Evolutionary conservation across 1,140 invertebrate species (phyloP).

Genomic region (Leptinotarsa undecemlineata): DNA sequence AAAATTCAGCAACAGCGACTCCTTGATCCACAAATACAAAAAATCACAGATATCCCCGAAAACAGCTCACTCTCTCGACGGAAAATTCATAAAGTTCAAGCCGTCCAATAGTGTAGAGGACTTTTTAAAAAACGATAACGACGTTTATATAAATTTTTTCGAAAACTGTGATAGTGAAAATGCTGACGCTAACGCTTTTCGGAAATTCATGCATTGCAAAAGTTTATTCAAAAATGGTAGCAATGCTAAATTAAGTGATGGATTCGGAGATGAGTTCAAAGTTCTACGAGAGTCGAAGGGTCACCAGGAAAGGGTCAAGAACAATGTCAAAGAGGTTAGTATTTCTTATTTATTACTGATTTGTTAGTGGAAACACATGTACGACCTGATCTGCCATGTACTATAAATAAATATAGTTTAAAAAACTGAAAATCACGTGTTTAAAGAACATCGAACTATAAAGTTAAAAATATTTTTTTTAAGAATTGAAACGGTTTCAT

Average conservation of each 20-base stretch:
- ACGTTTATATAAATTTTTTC: conserved; percentile 48
- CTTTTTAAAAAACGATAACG: conserved; percentile 35
- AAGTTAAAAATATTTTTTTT: too few relatives aligned
- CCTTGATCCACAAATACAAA: conserved; percentile 37
- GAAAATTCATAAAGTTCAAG: conserved; percentile 9
- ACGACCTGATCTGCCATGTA: too few relatives aligned
- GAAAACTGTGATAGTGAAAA: conserved; percentile 46
- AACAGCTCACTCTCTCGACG: conserved; percentile 28
- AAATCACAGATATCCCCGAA: conserved; percentile 43
- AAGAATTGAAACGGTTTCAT: too few relatives aligned
- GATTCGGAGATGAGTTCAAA: conserved; percentile 41
- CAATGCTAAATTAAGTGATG: conserved; percentile 26
- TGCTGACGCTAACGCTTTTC: conserved; percentile 40
- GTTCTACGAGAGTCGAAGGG: conserved; percentile 38
- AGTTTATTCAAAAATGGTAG: conserved; percentile 34
- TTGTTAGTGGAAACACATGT: too few relatives aligned
- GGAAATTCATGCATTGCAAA: conserved; percentile 29
- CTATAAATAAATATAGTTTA: too few relatives aligned
- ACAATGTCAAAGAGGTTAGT: conserved; percentile 50
- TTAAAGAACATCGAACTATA: too few relatives aligned
- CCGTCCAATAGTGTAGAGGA: conserved; percentile 28
- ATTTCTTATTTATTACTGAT: neutral
- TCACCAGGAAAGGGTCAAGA: conserved; percentile 45
- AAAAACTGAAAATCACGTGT: too few relatives aligned
- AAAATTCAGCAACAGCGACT: conserved; percentile 34